phyloP scores from a whole-genome alignment of 2,888 invertebrate species.

The Scrobipalpa atriplicella region DNA sequence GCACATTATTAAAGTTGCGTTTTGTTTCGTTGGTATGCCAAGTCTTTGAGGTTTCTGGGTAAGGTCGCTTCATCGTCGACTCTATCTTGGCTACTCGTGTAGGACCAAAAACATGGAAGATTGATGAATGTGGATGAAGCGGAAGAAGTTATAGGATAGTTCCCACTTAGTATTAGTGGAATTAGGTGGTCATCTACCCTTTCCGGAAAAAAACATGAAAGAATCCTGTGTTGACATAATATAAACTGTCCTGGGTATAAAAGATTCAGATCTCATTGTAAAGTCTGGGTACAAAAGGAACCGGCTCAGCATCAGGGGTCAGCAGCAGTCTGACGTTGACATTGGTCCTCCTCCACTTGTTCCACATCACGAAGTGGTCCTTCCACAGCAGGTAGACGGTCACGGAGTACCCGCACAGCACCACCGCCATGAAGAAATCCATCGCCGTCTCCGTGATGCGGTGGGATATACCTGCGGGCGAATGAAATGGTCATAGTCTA shows the following conservation, averaged over 20 bases:
- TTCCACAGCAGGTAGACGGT: conserved; percentile 85
- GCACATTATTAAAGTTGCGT: too few relatives aligned
- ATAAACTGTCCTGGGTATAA: not conserved
- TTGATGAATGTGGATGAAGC: too few relatives aligned
- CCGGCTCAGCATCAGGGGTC: conserved; percentile 76
- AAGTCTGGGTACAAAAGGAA: conserved; percentile 69
- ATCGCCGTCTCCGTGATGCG: conserved; percentile 84
- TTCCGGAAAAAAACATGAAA: not conserved
- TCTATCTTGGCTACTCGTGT: too few relatives aligned
- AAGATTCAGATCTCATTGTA: conserved; percentile 37
- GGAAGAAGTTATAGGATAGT: too few relatives aligned
- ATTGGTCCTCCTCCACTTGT: conserved; percentile 85
- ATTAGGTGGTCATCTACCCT: not conserved
- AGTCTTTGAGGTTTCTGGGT: too few relatives aligned
- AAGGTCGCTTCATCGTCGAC: too few relatives aligned
- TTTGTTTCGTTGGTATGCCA: too few relatives aligned
- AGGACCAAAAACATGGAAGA: too few relatives aligned
- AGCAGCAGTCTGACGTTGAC: conserved; percentile 84
- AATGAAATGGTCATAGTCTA: too few relatives aligned
- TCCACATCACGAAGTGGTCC: conserved; percentile 87
- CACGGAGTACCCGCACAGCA: conserved; percentile 84
- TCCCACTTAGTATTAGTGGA: too few relatives aligned
- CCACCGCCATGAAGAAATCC: conserved; percentile 84
- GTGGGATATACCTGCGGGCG: conserved; percentile 71
- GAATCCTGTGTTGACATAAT: not conserved